Conservation (phyloP, 1,140 invertebrate species). For the Drosophila bocqueti region DNA sequence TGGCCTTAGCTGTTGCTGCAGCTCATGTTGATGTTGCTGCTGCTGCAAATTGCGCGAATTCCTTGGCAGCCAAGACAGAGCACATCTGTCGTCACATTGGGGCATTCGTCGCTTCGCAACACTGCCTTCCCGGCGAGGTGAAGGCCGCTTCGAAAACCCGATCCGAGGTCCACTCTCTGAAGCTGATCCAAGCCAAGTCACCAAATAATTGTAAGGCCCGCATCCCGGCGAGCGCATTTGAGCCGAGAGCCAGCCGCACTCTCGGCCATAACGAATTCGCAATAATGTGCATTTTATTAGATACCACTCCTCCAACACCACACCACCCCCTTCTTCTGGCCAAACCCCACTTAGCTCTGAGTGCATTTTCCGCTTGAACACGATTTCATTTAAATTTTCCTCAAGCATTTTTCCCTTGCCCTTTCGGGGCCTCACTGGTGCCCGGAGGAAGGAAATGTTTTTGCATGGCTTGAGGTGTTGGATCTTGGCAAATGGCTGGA, state of each 20-base stretch:
- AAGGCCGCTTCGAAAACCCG: slow-evolving; percentile 48
- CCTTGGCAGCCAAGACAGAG: slow-evolving; percentile 45
- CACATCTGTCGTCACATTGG: slow-evolving; percentile 72
- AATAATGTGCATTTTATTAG: slow-evolving; percentile 80
- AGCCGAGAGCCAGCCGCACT: slow-evolving; percentile 37
- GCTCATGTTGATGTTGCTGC: slow-evolving; percentile 11
- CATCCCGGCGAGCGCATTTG: slow-evolving; percentile 21
- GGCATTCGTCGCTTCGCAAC: slow-evolving; percentile 31
- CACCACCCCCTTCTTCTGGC: neutral
- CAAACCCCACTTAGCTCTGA: slow-evolving; percentile 49
- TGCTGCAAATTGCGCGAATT: slow-evolving; percentile 74
- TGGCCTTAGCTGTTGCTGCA: slow-evolving; percentile 10
- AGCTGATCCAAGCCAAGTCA: slow-evolving; percentile 28
- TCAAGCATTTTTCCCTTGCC: slow-evolving; percentile 58
- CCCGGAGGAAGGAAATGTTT: slow-evolving; percentile 62
- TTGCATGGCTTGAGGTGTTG: slow-evolving; percentile 56
- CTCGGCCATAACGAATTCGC: slow-evolving; percentile 73
- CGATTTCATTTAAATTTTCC: slow-evolving; percentile 78
- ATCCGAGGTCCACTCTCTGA: slow-evolving; percentile 13
- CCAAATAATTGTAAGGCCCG: slow-evolving; percentile 61
- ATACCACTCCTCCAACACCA: slow-evolving; percentile 24
- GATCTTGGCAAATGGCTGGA: slow-evolving; percentile 55
- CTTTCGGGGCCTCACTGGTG: slow-evolving; percentile 49
- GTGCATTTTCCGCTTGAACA: slow-evolving; percentile 79
- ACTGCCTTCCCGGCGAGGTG: slow-evolving; percentile 38